Conservation (phyloP, 2,888 invertebrate genomes). For the Heliothis peltigera region DNA sequence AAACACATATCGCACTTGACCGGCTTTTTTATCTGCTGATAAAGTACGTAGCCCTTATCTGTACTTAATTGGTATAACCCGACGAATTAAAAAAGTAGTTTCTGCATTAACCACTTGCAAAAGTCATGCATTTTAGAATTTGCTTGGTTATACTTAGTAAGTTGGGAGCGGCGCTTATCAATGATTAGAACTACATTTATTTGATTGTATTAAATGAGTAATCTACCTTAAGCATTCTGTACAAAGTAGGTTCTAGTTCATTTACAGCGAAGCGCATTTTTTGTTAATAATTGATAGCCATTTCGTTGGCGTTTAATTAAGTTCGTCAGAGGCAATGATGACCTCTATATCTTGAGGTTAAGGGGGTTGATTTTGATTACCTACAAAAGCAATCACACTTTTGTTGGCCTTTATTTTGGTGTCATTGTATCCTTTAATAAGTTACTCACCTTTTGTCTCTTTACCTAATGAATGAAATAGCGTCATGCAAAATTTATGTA, state of each 20-base stretch:
- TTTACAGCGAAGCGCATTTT: conserved; percentile 7
- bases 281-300: not conserved
- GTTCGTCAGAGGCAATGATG: not conserved
- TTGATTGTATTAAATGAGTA: conserved; percentile 57
- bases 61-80: conserved; percentile 78
- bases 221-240: conserved; percentile 38
- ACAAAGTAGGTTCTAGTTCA: conserved; percentile 17
- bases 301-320: conserved; percentile 3
- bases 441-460: conserved; percentile 13
- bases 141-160: conserved; percentile 63
- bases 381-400: not conserved
- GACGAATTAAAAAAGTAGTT: conserved; percentile 57
- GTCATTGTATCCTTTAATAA: conserved; percentile 14
- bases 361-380: not conserved
- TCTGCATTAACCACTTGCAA: conserved; percentile 25
- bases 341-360: not conserved
- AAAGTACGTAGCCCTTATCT: conserved; percentile 80
- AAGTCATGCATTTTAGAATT: conserved; percentile 61
- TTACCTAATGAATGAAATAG: conserved; percentile 62
- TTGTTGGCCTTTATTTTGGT: not conserved
- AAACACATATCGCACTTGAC: conserved; percentile 63
- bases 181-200: conserved; percentile 55
- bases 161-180: conserved; percentile 81
- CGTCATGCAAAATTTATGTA: conserved; percentile 66
- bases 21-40: conserved; percentile 79